Conservation (phyloP, 2,113 vertebrate genomes). For the Mormoops blainvillei region DNA sequence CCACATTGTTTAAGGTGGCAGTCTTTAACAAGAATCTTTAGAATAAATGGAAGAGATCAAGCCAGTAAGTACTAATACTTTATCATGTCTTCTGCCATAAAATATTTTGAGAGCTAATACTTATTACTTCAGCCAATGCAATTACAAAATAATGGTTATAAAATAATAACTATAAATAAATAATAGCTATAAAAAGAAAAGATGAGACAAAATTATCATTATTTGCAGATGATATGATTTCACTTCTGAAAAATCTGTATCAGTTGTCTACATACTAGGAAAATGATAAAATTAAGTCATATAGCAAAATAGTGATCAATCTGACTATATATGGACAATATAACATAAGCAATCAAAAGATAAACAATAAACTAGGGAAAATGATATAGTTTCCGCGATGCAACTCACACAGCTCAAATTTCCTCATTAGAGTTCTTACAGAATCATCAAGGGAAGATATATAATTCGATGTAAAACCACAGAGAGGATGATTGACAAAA, state of each 20-base stretch:
- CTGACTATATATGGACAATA: neutral
- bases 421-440: neutral
- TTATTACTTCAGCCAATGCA: neutral
- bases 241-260: neutral
- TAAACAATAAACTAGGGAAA: neutral
- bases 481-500: neutral
- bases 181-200: neutral
- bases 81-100: neutral
- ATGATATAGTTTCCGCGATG: neutral
- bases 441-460: neutral
- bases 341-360: neutral
- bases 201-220: neutral
- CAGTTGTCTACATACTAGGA: neutral
- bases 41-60: constrained; percentile 11
- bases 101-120: neutral
- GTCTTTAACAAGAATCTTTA: neutral
- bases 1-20: neutral
- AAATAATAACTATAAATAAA: neutral
- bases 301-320: neutral
- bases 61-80: neutral
- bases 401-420: neutral
- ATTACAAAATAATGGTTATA: neutral
- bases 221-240: neutral
- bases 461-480: constrained; percentile 14
- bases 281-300: neutral